Evolutionary conservation across 92 coral and sea anemone species (phyloP), one percentile per base, ranked within the genome.

Genomic region (Phenganax stokvisi): DNA sequence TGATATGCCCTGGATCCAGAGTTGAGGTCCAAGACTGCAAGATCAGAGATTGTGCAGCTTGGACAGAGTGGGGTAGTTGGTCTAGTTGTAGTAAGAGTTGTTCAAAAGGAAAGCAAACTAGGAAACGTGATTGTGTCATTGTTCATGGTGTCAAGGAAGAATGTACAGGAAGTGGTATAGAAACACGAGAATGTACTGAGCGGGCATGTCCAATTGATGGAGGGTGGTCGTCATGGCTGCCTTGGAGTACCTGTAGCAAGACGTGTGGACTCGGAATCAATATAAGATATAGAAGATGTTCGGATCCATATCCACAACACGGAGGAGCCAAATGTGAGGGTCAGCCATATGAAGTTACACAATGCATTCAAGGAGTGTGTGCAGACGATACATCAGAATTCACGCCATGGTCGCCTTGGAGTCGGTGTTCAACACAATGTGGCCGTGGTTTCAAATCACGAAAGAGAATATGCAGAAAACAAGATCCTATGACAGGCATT

Each of bases 321-420:
- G 91, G 92, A 12, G 92, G 89, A 0, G 76, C 70, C 47, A 54
- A 56, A 20, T 93, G 98, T 76, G 67, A 74, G 47, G 98, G 97
- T 1, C 74, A 63, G 55, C 72, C 70, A 54, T 60, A 65, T 37
- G 78, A 85, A 81, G 80, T 83, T 72, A 87, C 80, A 69, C 75
- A 77, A 20, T 94, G 98, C 72, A 56, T 56, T 16, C 52, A 64
- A 64, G 51, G 57, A 71, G 53, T 72, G 55, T 74, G 81, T 87
- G 90, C 51, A 52, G 59, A 47, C n/a, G 71, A 52, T 62, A 75
- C 75, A 62, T 56, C 69, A 52, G 90, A 80, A 16, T 89, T 90
- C 89, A 85, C 97, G 6, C 80, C 77, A 10, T 94, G 98, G 98
- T 84, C 97, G 56, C 79, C 89, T 52, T 94, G 98, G 98, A 88